Conservation (phyloP, 2,797 vertebrate genomes). For the Mallotus villosus region DNA sequence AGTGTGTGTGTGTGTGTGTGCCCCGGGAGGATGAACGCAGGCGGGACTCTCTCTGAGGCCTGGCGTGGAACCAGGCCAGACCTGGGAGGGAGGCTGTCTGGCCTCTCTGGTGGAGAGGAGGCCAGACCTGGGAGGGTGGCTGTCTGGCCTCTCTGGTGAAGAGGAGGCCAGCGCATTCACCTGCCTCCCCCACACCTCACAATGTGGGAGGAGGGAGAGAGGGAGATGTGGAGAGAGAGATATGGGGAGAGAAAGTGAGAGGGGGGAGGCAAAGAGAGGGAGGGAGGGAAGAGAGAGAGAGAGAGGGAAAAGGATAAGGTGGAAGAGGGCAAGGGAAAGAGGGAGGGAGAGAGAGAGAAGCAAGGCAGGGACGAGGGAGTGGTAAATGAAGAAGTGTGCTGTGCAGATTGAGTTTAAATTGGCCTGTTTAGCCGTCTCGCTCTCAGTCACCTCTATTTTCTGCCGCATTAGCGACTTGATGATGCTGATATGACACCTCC, state of each 20-base stretch:
- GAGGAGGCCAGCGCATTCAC: conserved; percentile 43
- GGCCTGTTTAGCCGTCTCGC: conserved; percentile 50
- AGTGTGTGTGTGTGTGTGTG: conserved; percentile 10
- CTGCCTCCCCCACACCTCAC: conserved; percentile 44
- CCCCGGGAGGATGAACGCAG: no score
- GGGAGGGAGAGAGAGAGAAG: conserved; percentile 1
- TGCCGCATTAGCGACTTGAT: conserved; percentile 63
- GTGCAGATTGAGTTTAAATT: conserved; percentile 61
- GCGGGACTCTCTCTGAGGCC: conserved; percentile 8
- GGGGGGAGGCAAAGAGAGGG: conserved; percentile 14
- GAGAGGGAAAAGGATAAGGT: conserved; percentile 20
- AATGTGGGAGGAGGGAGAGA: conserved; percentile 28
- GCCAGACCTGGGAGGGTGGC: conserved; percentile 55
- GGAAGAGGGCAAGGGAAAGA: conserved; percentile 19
- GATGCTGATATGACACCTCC: conserved; percentile 49
- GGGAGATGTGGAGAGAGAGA: no score
- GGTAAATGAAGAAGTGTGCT: conserved; percentile 55
- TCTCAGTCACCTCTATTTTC: conserved; percentile 62
- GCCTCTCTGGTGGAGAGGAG: conserved; percentile 36
- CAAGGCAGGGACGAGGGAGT: conserved; percentile 25
- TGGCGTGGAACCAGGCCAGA: conserved; percentile 58
- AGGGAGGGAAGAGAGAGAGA: conserved; percentile 26
- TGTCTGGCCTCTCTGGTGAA: conserved; percentile 39
- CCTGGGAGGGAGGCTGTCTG: conserved; percentile 49
- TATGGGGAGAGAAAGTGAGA: neutral